Evolutionary conservation across 1,140 invertebrate species (phyloP).

Genomic region (Nymphalis io): DNA sequence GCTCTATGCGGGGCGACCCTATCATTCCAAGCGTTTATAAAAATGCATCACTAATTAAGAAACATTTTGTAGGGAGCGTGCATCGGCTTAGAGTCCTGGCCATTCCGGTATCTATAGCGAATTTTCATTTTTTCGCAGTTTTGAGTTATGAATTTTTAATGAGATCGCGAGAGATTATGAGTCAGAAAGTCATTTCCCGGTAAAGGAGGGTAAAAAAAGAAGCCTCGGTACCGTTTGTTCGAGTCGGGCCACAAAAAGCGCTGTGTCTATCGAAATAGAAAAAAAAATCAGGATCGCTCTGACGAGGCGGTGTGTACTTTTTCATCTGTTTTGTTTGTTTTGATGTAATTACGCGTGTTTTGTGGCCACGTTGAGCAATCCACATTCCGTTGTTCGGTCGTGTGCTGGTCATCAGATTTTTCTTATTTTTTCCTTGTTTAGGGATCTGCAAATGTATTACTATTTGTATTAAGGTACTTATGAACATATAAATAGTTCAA

Average conservation of each 20-base stretch:
- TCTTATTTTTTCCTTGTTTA: background rate
- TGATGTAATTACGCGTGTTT: constrained; percentile 50
- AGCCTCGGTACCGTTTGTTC: constrained; percentile 59
- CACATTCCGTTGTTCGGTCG: constrained; percentile 51
- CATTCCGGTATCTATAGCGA: constrained; percentile 53
- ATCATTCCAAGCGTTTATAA: constrained; percentile 33
- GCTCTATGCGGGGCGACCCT: constrained; percentile 29
- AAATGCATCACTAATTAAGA: constrained; percentile 43
- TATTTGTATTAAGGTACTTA: too few species aligned
- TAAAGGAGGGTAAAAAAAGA: constrained; percentile 74
- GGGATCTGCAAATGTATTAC: too few species aligned
- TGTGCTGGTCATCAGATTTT: constrained; percentile 2
- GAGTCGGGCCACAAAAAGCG: constrained; percentile 53
- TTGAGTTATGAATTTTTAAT: constrained; percentile 82
- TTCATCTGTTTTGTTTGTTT: constrained; percentile 40
- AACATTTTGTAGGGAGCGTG: constrained; percentile 39
- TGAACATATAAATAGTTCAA: too few species aligned
- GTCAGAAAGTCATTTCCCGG: constrained; percentile 82
- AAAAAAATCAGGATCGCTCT: constrained; percentile 20
- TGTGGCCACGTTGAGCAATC: constrained; percentile 63
- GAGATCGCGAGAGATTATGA: constrained; percentile 81
- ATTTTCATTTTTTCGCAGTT: constrained; percentile 78
- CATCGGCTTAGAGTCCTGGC: constrained; percentile 29
- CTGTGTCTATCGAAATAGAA: constrained; percentile 39
- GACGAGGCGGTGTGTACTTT: constrained; percentile 26